Percentiles rank a stretch among this genome's conserved stretches.
These are phyloP conservation scores for Syngnathus rostellatus DNA, from an alignment of 2,797 vertebrate species.

Conservation along the genomic window DNA sequence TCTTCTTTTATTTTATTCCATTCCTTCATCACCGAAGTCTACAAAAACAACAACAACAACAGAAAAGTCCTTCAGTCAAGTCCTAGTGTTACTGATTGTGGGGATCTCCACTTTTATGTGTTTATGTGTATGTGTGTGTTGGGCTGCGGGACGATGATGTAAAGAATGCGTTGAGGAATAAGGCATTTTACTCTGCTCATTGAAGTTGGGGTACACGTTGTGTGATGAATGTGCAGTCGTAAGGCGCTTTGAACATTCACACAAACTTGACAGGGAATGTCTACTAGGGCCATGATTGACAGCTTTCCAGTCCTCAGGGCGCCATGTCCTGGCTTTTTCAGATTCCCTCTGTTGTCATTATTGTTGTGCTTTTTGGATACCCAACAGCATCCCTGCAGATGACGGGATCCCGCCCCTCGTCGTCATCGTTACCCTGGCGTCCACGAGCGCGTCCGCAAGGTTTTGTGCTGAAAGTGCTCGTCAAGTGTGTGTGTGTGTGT, in stretches of 20 bases:
- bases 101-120: not conserved
- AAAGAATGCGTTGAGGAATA: constrained; percentile 34
- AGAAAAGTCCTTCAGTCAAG: constrained; percentile 66
- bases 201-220: constrained; percentile 9
- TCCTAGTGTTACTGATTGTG: not conserved
- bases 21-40: not conserved
- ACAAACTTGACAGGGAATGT: constrained; percentile 16
- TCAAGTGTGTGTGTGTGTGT: constrained; percentile 18
- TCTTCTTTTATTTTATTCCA: not conserved
- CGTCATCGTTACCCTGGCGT: constrained; percentile 37
- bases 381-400: not conserved
- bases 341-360: not conserved
- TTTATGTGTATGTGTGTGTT: not conserved
- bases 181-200: constrained; percentile 54
- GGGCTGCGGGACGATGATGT: constrained; percentile 19
- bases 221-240: constrained; percentile 16
- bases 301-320: not conserved
- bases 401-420: constrained; percentile 4
- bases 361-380: constrained; percentile 21
- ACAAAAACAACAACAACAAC: constrained; percentile 2
- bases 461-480: constrained; percentile 72
- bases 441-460: constrained; percentile 46
- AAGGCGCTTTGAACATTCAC: constrained; percentile 65
- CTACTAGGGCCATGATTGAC: constrained; percentile 4
- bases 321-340: not conserved